A percentile compares a stretch with the other conserved stretches of the same genome.
These are phyloP conservation scores for Oryzias celebensis DNA, from an alignment of 2,113 vertebrate species.

Conservation along the genomic window DNA sequence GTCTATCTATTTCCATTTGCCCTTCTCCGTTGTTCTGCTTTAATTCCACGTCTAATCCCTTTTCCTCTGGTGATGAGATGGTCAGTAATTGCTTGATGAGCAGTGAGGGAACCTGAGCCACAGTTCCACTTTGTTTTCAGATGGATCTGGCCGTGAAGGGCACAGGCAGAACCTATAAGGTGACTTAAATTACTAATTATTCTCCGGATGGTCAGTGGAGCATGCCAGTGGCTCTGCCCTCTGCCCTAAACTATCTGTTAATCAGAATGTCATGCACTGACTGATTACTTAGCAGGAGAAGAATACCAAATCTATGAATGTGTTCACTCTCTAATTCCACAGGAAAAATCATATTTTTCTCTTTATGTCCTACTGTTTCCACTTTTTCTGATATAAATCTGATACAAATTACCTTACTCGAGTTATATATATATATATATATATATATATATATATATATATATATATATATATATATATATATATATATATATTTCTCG, in stretches of 20 bases:
- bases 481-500: too few relatives aligned
- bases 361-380: too few relatives aligned
- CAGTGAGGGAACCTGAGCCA: conserved; percentile 38
- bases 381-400: too few relatives aligned
- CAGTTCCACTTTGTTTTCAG: conserved; percentile 61
- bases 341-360: too few relatives aligned
- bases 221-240: conserved; percentile 57
- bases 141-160: conserved; percentile 73
- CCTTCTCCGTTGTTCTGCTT: conserved; percentile 35
- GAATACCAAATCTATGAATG: not conserved
- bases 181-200: conserved; percentile 71
- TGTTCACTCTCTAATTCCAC: too few relatives aligned
- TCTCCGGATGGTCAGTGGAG: conserved; percentile 44
- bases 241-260: conserved; percentile 43
- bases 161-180: conserved; percentile 60
- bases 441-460: too few relatives aligned
- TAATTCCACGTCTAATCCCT: conserved; percentile 48
- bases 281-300: conserved; percentile 50
- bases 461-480: too few relatives aligned
- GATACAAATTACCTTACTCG: too few relatives aligned
- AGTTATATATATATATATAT: too few relatives aligned
- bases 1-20: conserved; percentile 26
- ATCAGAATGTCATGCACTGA: conserved; percentile 54
- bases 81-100: conserved; percentile 68
- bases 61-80: conserved; percentile 59